Evolutionary conservation across 2,113 vertebrate species (phyloP).

Genomic region (Hippocampus comes): DNA sequence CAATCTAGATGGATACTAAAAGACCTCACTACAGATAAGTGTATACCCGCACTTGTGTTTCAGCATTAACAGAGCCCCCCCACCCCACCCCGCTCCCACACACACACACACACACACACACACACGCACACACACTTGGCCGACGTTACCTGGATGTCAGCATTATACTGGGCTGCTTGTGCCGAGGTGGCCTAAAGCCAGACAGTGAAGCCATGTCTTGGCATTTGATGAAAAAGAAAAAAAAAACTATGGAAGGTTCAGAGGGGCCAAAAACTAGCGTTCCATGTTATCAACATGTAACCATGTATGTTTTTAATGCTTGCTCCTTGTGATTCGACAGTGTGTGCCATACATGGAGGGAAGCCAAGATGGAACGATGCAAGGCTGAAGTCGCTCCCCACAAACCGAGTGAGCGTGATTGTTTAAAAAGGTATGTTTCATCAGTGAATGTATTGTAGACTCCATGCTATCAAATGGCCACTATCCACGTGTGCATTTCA

Average conservation of each 20-base stretch:
- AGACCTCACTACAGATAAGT: constrained; percentile 31
- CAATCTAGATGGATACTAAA: background rate
- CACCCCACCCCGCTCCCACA: background rate
- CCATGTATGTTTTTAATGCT: background rate
- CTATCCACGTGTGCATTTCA: constrained; percentile 47
- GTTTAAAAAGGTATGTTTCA: constrained; percentile 27
- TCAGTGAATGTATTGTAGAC: constrained; percentile 1
- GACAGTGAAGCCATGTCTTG: constrained; percentile 55
- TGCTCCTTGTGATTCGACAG: constrained; percentile 32
- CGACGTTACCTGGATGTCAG: constrained; percentile 70
- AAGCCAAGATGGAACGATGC: constrained; percentile 1
- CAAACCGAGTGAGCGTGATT: background rate
- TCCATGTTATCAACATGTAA: constrained; percentile 14
- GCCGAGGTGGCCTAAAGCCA: constrained; percentile 57
- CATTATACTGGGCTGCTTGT: constrained; percentile 61
- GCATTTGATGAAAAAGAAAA: constrained; percentile 37
- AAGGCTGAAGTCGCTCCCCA: constrained; percentile 9
- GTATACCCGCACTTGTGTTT: constrained; percentile 57
- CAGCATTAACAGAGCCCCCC: constrained; percentile 56
- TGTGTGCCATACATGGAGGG: background rate
- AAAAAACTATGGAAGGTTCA: constrained; percentile 23
- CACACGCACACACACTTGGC: constrained; percentile 29
- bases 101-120: no score
- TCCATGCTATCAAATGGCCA: constrained; percentile 8
- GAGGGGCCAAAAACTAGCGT: constrained; percentile 19